Conservation (phyloP, 2,888 invertebrate species). For the Thyatira batis region DNA sequence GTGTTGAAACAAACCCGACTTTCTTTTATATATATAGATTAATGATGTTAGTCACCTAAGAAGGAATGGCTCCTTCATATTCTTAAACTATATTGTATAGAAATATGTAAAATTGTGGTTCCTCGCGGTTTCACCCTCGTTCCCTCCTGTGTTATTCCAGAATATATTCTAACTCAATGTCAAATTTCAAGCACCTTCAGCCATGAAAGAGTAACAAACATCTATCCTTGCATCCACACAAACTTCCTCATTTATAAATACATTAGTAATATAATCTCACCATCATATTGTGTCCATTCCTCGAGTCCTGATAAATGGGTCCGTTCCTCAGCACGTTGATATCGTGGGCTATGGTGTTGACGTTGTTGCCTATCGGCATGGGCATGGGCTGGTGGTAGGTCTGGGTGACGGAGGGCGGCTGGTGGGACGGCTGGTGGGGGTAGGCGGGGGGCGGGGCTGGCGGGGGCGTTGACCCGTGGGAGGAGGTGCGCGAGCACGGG, state of each 20-base stretch:
- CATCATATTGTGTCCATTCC: slow-evolving; percentile 79
- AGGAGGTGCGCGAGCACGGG: slow-evolving; percentile 82
- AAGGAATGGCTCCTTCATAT: too few species aligned
- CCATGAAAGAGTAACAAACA: too few species aligned
- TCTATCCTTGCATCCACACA: too few species aligned
- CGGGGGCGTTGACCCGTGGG: slow-evolving; percentile 77
- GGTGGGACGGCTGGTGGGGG: slow-evolving; percentile 8
- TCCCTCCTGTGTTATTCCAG: too few species aligned
- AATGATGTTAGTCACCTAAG: too few species aligned
- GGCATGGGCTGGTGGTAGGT: slow-evolving; percentile 51
- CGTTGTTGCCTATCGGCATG: slow-evolving; percentile 55
- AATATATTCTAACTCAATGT: too few species aligned
- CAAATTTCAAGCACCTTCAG: too few species aligned
- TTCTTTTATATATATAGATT: too few species aligned
- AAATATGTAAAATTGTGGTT: too few species aligned
- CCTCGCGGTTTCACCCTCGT: too few species aligned
- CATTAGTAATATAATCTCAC: slow-evolving; percentile 40
- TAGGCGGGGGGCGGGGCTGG: slow-evolving; percentile 51
- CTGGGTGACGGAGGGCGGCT: slow-evolving; percentile 25
- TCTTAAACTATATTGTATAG: too few species aligned
- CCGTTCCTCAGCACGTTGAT: slow-evolving; percentile 73
- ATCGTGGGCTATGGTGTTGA: slow-evolving; percentile 63
- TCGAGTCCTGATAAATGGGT: slow-evolving; percentile 74
- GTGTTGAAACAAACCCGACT: too few species aligned
- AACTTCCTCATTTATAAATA: neutral